Evolutionary conservation across 2,888 invertebrate species (phyloP).

Genomic region (Tribolium freemani): DNA sequence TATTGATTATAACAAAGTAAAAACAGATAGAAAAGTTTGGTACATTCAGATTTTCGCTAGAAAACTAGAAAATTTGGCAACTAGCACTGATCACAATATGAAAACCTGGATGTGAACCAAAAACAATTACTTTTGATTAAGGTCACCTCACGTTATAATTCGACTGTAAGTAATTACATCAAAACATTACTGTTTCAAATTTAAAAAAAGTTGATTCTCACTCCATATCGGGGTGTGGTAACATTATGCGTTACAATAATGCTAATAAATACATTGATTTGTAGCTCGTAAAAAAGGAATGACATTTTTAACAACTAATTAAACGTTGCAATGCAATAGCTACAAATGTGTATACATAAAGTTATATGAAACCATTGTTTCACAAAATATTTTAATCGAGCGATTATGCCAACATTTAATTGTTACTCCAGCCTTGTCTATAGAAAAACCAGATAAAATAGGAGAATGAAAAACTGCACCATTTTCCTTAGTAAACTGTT

Average conservation of each 20-base stretch:
- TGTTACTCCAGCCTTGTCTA: too few relatives aligned
- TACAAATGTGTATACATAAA: too few relatives aligned
- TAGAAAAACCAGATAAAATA: too few relatives aligned
- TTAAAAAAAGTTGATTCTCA: neutral
- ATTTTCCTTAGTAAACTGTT: too few relatives aligned
- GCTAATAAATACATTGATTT: neutral
- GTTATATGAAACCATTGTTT: too few relatives aligned
- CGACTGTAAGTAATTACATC: neutral
- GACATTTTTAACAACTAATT: neutral
- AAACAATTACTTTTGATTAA: neutral
- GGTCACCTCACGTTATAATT: neutral
- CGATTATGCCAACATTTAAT: too few relatives aligned
- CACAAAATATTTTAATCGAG: too few relatives aligned
- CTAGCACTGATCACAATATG: neutral
- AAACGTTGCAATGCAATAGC: neutral
- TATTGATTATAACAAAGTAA: neutral
- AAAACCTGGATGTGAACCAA: neutral
- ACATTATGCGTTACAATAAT: neutral
- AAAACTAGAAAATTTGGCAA: conserved; percentile 15
- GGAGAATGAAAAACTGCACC: too few relatives aligned
- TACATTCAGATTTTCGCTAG: conserved; percentile 5
- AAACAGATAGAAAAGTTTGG: neutral
- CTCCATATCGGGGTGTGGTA: neutral
- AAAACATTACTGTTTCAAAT: neutral
- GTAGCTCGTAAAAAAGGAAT: neutral